These are phyloP conservation scores for Corythornis madagascariensis DNA, from an alignment of 2,113 vertebrate species.

Conservation along the genomic window DNA sequence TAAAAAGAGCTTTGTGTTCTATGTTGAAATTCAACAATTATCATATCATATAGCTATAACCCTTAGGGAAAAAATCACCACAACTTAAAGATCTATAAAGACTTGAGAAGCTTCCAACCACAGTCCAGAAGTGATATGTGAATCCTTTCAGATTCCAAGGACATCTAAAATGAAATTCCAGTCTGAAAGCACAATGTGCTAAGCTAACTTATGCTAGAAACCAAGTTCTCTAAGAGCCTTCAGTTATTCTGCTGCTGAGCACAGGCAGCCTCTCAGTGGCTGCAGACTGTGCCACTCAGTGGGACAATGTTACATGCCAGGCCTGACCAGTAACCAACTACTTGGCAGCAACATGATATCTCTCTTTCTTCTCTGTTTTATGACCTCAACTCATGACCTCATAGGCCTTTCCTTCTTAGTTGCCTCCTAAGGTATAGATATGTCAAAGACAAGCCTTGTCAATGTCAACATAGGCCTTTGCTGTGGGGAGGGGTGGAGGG, in stretches of 20 bases:
- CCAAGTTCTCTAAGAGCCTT: neutral
- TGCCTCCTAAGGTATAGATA: neutral
- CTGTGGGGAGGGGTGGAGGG: neutral
- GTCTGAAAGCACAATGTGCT: neutral
- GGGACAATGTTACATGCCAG: neutral
- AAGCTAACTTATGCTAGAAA: neutral
- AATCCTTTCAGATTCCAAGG: neutral
- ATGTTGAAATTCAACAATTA: neutral
- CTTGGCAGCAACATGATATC: fast-evolving
- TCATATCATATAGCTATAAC: neutral
- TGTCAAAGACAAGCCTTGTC: neutral
- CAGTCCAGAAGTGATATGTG: neutral
- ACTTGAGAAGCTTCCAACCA: neutral
- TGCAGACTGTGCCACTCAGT: neutral
- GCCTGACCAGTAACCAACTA: neutral
- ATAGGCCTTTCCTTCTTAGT: neutral
- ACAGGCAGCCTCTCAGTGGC: neutral
- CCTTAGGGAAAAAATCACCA: neutral
- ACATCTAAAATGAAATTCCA: neutral
- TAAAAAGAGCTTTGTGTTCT: neutral
- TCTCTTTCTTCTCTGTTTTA: neutral
- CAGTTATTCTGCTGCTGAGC: neutral
- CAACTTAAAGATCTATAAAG: neutral
- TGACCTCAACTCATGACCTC: neutral
- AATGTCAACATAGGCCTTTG: neutral